Evolutionary conservation across 1,140 invertebrate species (phyloP).

Genomic region (Eubasilissa regina): DNA sequence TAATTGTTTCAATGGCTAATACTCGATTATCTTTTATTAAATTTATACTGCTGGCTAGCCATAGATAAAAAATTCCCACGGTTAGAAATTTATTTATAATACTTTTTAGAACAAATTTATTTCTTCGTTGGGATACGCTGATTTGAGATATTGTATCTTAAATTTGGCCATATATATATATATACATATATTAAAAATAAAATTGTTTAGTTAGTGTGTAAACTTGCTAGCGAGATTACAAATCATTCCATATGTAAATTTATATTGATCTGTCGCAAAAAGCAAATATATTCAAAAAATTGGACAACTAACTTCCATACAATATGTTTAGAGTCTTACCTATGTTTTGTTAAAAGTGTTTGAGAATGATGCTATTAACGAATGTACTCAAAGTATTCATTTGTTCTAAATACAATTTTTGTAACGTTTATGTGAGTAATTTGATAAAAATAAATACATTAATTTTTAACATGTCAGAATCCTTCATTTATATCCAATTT

Average conservation of each 20-base stretch:
- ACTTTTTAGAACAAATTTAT: neutral
- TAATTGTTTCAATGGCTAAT: neutral
- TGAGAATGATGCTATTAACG: conserved; percentile 18
- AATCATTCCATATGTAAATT: conserved; percentile 33
- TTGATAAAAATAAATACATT: conserved; percentile 49
- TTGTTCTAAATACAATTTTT: conserved; percentile 40
- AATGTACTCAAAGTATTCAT: conserved; percentile 45
- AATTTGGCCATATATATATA: conserved; percentile 5
- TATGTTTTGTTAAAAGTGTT: conserved; percentile 32
- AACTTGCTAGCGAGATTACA: neutral
- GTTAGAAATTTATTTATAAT: neutral
- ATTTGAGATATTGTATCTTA: conserved; percentile 7
- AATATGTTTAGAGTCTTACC: conserved; percentile 10
- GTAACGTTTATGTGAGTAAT: conserved; percentile 45
- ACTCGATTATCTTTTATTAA: neutral
- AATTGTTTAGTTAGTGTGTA: neutral
- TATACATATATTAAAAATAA: neutral
- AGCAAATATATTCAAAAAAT: conserved; percentile 21
- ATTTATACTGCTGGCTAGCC: conserved; percentile 13
- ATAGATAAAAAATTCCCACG: conserved; percentile 9
- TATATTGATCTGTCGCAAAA: conserved; percentile 12
- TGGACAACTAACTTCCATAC: conserved; percentile 37
- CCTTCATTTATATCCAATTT: neutral
- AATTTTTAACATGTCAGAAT: conserved; percentile 15
- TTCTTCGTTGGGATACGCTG: neutral